Percentiles rank a stretch among this genome's conserved stretches.
phyloP scores from a whole-genome alignment of 2,888 invertebrate genomes.

The Latrodectus hesperus region DNA sequence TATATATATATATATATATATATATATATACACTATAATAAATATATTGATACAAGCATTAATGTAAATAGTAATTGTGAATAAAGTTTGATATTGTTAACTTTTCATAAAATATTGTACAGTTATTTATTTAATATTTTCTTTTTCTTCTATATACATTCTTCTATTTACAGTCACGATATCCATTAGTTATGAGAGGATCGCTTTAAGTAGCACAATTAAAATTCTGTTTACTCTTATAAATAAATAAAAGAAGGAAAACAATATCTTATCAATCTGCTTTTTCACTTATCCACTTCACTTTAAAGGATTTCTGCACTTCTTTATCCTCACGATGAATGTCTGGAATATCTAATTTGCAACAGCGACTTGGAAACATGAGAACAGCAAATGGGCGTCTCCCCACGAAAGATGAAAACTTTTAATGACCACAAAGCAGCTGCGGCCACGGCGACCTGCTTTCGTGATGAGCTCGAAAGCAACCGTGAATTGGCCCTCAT shows the following conservation, averaged over 20 bases:
- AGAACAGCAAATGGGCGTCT: background rate
- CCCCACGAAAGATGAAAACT: background rate
- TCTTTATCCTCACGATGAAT: background rate
- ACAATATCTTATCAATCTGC: background rate
- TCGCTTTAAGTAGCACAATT: too few species aligned
- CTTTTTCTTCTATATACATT: too few species aligned
- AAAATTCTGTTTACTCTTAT: background rate
- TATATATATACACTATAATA: too few species aligned
- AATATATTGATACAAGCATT: too few species aligned
- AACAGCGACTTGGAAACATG: background rate
- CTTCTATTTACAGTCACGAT: too few species aligned
- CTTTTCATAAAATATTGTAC: too few species aligned
- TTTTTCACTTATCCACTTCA: background rate
- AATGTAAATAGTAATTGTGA: too few species aligned
- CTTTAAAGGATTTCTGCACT: background rate
- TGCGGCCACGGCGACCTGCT: background rate
- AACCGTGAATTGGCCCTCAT: background rate
- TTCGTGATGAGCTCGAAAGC: background rate
- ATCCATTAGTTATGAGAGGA: too few species aligned
- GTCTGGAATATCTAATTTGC: background rate
- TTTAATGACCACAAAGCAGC: background rate
- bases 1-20: too few species aligned
- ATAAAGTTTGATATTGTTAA: too few species aligned
- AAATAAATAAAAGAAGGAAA: background rate
- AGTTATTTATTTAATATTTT: too few species aligned